A percentile compares a stretch with the other conserved stretches of the same genome.
These are phyloP conservation scores for Leptinotarsa lineolata DNA, from an alignment of 1,140 invertebrate genomes.

Conservation along the genomic window DNA sequence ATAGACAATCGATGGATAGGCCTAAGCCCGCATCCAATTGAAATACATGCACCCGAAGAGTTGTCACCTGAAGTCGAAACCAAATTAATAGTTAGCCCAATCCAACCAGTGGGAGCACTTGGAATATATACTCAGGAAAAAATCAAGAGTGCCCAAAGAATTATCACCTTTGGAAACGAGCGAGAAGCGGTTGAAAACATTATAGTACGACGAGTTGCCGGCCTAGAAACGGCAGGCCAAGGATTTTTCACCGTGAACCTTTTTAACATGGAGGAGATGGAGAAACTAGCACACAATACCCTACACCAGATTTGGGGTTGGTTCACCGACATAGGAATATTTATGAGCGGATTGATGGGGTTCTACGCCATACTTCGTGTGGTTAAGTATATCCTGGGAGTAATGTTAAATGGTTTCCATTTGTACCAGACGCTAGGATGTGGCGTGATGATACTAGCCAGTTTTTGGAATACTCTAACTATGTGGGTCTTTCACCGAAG, in stretches of 20 bases:
- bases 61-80: neutral
- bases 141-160: slow-evolving; percentile 21
- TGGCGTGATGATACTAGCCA: slow-evolving; percentile 11
- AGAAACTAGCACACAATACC: slow-evolving; percentile 10
- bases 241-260: slow-evolving; percentile 6
- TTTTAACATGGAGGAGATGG: slow-evolving; percentile 17
- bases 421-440: slow-evolving; percentile 1
- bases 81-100: slow-evolving; percentile 19
- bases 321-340: slow-evolving; percentile 17
- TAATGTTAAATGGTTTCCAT: slow-evolving; percentile 9
- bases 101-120: slow-evolving; percentile 17
- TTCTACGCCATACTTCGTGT: neutral
- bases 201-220: slow-evolving; percentile 18
- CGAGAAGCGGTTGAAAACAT: slow-evolving; percentile 26
- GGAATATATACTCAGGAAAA: slow-evolving; percentile 33
- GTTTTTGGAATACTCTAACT: slow-evolving; percentile 1
- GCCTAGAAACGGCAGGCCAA: slow-evolving; percentile 15
- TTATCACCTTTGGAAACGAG: slow-evolving; percentile 26
- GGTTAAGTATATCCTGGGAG: slow-evolving; percentile 12
- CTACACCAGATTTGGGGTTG: slow-evolving; percentile 26
- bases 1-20: slow-evolving; percentile 21
- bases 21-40: slow-evolving; percentile 19
- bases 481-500: slow-evolving; percentile 12
- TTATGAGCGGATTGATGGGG: slow-evolving; percentile 10
- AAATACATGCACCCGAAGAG: neutral